Conservation (phyloP, 2,888 invertebrate species). For the Rotaria macrura region DNA sequence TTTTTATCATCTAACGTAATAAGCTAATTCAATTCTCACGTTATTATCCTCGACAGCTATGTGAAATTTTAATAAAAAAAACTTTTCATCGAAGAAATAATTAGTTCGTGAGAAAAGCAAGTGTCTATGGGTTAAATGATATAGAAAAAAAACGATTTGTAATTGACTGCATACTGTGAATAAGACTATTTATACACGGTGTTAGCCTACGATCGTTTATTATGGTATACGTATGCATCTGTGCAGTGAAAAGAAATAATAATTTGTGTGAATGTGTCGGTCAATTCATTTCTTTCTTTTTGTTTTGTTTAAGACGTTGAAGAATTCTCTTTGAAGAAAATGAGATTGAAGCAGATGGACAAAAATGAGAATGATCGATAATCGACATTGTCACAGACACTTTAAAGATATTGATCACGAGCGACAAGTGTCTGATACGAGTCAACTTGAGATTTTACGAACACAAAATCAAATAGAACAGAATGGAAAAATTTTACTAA, state of each 20-base stretch:
- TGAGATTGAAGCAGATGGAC: slow-evolving; percentile 1
- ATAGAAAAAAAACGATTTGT: background rate
- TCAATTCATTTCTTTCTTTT: background rate
- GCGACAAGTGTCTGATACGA: background rate
- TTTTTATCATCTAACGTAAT: background rate
- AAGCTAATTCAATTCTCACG: background rate
- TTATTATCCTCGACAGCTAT: too few species aligned
- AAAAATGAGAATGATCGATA: background rate
- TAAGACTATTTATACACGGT: background rate
- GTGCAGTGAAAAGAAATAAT: background rate
- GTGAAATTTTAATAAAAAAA: too few species aligned
- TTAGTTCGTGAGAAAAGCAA: background rate
- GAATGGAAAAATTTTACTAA: too few species aligned
- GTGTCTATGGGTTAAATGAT: background rate
- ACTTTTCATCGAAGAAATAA: too few species aligned
- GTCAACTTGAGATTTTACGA: background rate
- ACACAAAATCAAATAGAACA: background rate
- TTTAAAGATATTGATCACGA: background rate
- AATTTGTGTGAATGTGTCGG: background rate
- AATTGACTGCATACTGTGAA: background rate
- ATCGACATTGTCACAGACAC: background rate
- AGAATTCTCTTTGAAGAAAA: slow-evolving; percentile 3
- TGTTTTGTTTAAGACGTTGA: background rate
- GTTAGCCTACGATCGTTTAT: background rate
- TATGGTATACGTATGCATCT: background rate